A percentile compares a stretch with the other conserved stretches of the same genome.
Evolutionary conservation across 1,140 invertebrate species (phyloP).

Genomic region (Harpegnathos saltator): DNA sequence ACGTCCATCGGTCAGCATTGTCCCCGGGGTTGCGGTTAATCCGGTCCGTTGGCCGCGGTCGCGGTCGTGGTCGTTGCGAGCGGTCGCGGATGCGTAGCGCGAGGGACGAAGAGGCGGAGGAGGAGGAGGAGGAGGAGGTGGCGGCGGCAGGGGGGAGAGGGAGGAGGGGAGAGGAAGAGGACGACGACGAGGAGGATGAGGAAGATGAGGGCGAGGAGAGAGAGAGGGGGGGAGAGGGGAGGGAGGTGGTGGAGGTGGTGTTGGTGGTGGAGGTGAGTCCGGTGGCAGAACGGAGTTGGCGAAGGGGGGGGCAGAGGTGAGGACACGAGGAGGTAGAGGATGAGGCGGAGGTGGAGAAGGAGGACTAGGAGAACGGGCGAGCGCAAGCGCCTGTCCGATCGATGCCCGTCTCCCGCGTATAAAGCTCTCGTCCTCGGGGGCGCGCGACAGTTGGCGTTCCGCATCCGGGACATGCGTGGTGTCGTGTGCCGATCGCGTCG

Average conservation of each 20-base stretch:
- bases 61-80: slow-evolving; percentile 68
- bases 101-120: slow-evolving; percentile 38
- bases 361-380: slow-evolving; percentile 69
- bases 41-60: slow-evolving; percentile 69
- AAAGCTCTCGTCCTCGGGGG: slow-evolving; percentile 82
- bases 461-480: slow-evolving; percentile 79
- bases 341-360: slow-evolving; percentile 49
- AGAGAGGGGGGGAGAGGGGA: neutral
- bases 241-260: slow-evolving; percentile 42
- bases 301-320: neutral
- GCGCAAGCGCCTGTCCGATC: slow-evolving; percentile 84
- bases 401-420: slow-evolving; percentile 83
- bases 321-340: slow-evolving; percentile 25
- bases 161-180: neutral
- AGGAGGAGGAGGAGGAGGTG: neutral
- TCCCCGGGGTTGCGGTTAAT: slow-evolving; percentile 70
- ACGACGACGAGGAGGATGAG: slow-evolving; percentile 46
- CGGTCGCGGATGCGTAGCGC: slow-evolving; percentile 53
- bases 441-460: slow-evolving; percentile 82
- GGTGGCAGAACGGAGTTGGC: no score
- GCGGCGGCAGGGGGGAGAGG: neutral
- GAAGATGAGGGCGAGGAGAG: slow-evolving; percentile 24
- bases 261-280: slow-evolving; percentile 10
- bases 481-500: slow-evolving; percentile 61
- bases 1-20: slow-evolving; percentile 67